Evolutionary conservation across 2,113 vertebrate species (phyloP).

Genomic region (Poeciliopsis turrubarensis): DNA sequence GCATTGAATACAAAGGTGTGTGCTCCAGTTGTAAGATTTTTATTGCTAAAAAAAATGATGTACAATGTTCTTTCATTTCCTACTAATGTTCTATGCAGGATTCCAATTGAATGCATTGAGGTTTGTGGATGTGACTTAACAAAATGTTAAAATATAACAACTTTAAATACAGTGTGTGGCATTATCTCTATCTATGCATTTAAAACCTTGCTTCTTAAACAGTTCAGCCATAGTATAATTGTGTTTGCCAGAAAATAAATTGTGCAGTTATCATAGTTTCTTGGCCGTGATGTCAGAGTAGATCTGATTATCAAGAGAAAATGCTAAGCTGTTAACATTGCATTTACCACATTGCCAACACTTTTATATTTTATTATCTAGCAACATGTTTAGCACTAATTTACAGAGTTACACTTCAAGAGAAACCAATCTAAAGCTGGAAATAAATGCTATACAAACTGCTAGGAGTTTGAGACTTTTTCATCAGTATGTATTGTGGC

Average conservation of each 20-base stretch:
- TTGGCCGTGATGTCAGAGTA: constrained; percentile 10
- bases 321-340: neutral
- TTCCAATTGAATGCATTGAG: neutral
- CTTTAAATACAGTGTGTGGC: neutral
- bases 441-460: constrained; percentile 6
- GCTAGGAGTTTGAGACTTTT: constrained; percentile 2
- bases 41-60: neutral
- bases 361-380: constrained; percentile 9
- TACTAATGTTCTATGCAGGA: neutral
- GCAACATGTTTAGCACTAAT: constrained; percentile 21
- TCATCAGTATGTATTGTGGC: neutral
- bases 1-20: neutral
- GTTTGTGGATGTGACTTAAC: neutral
- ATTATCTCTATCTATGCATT: neutral
- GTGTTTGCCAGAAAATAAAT: constrained; percentile 17
- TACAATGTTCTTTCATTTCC: neutral
- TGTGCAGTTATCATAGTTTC: neutral
- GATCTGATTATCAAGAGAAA: constrained; percentile 7
- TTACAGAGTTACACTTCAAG: constrained; percentile 16
- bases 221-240: neutral
- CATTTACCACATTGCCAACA: constrained; percentile 9
- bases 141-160: neutral
- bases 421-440: constrained; percentile 5
- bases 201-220: neutral
- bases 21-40: neutral